A percentile compares a stretch with the other conserved stretches of the same genome.
Conservation (phyloP, 2,888 invertebrate genomes). For the Xestoiulus laeticollis region DNA sequence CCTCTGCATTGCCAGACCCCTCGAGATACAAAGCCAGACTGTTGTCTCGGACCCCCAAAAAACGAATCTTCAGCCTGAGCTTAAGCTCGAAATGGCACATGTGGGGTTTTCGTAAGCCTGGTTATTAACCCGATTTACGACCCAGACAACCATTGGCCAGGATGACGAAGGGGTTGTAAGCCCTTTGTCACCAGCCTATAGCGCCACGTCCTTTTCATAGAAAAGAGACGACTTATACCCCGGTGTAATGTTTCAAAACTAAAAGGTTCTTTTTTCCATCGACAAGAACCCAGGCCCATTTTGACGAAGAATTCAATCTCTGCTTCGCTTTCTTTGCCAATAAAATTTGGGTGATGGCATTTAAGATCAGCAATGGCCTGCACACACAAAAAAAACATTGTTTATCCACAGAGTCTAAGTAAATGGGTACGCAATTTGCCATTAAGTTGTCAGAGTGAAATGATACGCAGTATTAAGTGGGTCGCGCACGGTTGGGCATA, state of each 20-base stretch:
- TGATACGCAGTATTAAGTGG: neutral
- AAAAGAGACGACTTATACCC: no score
- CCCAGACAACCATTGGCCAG: neutral
- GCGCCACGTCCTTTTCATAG: neutral
- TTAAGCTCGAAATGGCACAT: neutral
- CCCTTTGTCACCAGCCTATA: neutral
- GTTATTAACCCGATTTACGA: constrained; percentile 37
- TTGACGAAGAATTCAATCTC: neutral
- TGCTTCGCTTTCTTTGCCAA: neutral
- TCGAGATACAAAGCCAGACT: neutral
- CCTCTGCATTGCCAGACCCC: neutral
- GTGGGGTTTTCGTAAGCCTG: neutral
- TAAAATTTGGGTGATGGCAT: neutral
- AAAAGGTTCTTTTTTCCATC: no score
- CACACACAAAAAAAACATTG: neutral
- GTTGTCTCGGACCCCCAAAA: neutral
- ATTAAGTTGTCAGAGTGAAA: constrained; percentile 32
- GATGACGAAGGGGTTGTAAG: neutral
- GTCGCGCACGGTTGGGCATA: neutral
- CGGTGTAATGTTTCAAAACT: neutral
- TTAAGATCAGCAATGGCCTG: neutral
- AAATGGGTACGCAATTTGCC: constrained; percentile 5
- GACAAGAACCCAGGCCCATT: neutral
- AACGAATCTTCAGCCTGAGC: neutral
- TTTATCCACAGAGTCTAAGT: neutral